Percentiles rank a stretch among this genome's conserved stretches.
Evolutionary conservation across 2,888 invertebrate genomes (phyloP).

Genomic region (Xestoiulus laeticollis): DNA sequence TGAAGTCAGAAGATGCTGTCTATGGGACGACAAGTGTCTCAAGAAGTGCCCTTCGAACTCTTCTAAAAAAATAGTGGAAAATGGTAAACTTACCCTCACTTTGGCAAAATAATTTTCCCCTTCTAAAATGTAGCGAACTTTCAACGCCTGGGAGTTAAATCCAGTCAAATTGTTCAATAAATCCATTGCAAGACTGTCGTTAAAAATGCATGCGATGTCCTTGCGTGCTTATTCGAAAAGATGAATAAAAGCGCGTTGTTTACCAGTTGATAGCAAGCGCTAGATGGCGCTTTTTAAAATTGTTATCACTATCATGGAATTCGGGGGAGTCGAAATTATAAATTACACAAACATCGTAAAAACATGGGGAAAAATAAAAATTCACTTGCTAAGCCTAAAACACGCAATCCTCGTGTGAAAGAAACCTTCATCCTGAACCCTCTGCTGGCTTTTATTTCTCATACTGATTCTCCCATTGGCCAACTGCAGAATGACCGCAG

Average conservation of each 20-base stretch:
- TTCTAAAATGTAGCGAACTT: conserved; percentile 6
- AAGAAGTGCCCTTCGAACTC: background rate
- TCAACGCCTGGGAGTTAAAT: background rate
- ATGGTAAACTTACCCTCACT: background rate
- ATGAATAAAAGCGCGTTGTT: background rate
- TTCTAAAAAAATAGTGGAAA: background rate
- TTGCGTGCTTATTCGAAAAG: background rate
- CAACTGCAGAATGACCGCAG: background rate
- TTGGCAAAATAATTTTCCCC: conserved; percentile 2
- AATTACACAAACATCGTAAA: background rate
- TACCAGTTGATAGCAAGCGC: background rate
- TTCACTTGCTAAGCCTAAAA: background rate
- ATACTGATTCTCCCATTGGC: background rate
- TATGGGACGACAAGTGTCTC: background rate
- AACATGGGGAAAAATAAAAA: background rate
- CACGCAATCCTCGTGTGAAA: conserved; percentile 16
- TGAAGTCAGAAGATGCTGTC: no score
- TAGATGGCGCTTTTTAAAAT: background rate
- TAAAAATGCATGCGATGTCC: background rate
- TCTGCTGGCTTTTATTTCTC: background rate
- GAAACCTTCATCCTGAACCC: background rate
- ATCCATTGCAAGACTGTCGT: background rate
- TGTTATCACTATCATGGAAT: background rate
- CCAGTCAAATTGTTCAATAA: background rate
- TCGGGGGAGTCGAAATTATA: background rate